Evolutionary conservation across 2,888 invertebrate species (phyloP).

Genomic region (Drosophila mimica): DNA sequence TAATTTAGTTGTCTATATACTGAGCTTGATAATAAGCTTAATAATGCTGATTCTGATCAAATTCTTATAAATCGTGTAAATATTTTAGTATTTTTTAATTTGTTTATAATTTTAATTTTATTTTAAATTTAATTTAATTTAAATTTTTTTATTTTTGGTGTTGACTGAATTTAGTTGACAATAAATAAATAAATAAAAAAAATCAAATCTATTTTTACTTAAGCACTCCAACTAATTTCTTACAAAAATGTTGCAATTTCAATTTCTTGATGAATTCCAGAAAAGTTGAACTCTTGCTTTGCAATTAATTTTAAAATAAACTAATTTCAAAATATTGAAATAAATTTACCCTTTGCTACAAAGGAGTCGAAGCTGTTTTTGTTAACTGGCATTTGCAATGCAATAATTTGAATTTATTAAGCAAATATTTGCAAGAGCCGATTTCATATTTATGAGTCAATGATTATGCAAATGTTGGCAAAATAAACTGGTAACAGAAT

Average conservation of each 20-base stretch:
- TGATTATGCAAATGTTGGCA: conserved; percentile 44
- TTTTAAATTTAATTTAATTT: too few relatives aligned
- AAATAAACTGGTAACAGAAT: conserved; percentile 11
- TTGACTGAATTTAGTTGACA: too few relatives aligned
- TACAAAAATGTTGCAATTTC: background rate
- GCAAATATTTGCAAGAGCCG: conserved; percentile 26
- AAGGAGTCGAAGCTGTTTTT: background rate
- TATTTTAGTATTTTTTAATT: too few relatives aligned
- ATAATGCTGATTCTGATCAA: background rate
- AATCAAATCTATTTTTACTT: too few relatives aligned
- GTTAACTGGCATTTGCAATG: background rate
- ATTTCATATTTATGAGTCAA: conserved; percentile 30
- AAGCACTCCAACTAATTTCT: background rate
- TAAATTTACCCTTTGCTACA: conserved; percentile 5
- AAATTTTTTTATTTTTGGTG: too few relatives aligned
- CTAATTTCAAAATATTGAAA: conserved; percentile 8
- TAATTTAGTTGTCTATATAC: background rate
- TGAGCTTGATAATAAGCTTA: background rate
- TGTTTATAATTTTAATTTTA: too few relatives aligned
- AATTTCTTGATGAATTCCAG: conserved; percentile 5
- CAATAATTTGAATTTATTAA: conserved; percentile 10
- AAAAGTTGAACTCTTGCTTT: background rate
- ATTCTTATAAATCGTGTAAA: too few relatives aligned
- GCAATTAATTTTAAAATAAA: conserved; percentile 9
- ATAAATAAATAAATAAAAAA: too few relatives aligned